phyloP scores from a whole-genome alignment of 2,888 invertebrate species.

The Hartigia nigra region DNA sequence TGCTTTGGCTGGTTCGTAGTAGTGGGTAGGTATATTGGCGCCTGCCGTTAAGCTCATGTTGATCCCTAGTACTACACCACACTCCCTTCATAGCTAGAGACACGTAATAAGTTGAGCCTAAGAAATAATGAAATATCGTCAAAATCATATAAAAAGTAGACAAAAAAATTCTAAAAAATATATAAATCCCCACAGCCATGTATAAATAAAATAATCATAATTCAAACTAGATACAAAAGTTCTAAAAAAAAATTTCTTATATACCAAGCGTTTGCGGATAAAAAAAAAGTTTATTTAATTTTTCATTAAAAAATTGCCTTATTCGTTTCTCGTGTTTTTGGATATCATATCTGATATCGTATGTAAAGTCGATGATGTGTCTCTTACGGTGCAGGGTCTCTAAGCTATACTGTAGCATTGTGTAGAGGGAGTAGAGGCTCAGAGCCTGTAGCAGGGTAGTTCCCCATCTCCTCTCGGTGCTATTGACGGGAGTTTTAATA shows the following conservation, averaged over 20 bases:
- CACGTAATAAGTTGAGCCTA: not conserved
- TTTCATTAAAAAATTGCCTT: too few relatives aligned
- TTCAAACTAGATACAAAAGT: too few relatives aligned
- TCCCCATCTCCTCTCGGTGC: conserved; percentile 50
- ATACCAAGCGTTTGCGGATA: too few relatives aligned
- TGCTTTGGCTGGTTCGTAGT: conserved; percentile 41
- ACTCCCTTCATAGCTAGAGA: conserved; percentile 41
- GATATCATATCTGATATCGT: too few relatives aligned
- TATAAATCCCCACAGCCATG: too few relatives aligned
- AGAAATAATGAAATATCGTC: too few relatives aligned
- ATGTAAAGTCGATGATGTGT: not conserved
- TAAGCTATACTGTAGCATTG: conserved; percentile 41
- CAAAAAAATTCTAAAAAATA: too few relatives aligned
- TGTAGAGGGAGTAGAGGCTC: conserved; percentile 48
- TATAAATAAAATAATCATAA: too few relatives aligned
- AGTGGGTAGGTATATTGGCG: conserved; percentile 55
- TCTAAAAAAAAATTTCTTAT: too few relatives aligned
- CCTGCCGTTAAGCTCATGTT: conserved; percentile 56
- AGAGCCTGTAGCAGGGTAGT: conserved; percentile 42
- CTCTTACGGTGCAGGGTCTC: conserved; percentile 45
- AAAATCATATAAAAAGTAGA: too few relatives aligned
- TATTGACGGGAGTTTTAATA: conserved; percentile 64
- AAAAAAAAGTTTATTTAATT: too few relatives aligned
- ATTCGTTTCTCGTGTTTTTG: too few relatives aligned
- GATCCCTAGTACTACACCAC: conserved; percentile 50